Evolutionary conservation across 1,140 invertebrate species (phyloP), one percentile per base, ranked within the genome.

Genomic region (Cherax destructor): DNA sequence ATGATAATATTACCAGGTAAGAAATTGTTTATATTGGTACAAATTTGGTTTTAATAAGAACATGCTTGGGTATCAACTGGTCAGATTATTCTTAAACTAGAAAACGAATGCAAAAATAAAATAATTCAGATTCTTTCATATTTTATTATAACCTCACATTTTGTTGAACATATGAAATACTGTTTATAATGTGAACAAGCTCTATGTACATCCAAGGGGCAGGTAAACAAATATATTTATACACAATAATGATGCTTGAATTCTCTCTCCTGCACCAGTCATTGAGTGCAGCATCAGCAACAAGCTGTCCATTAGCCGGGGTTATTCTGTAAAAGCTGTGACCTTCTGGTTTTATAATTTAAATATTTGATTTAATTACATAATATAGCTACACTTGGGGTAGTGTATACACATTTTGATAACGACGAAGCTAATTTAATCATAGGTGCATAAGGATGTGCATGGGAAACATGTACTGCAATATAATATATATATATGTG

Each of bases 91-190:
- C 30, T 41, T 41, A 41, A 41, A 41, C 30, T 41, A 41, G 30
- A 41, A 41, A 41, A 41, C 30, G 30, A 41, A 41, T 24, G 11
- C 11, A 52, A 59, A 56, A 81, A 56, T 4, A 81, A 49, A 52
- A 81, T 18, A n/a, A 21, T 11, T 13, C n/a, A 6, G n/a, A 74
- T 85, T 88, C 81, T 90, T 83, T 90, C 72, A 83, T 84, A 21
- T 90, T 90, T 90, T 90, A 90, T 90, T 90, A 90, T 83, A 90
- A 90, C 81, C 81, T 90, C 88, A 90, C 88, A 81, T 84, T 90
- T 90, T 90, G 84, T 84, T 90, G 88, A 90, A 90, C 88, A 90
- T 90, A 90, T 84, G 88, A 90, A 90, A 90, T 90, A 90, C 88
- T 90, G 88, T 89, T 88, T 83, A 84, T 88, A 69, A 83, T 90